These are phyloP conservation scores for Chiloscyllium plagiosum DNA, from an alignment of 2,113 vertebrate species.

Conservation along the genomic window DNA sequence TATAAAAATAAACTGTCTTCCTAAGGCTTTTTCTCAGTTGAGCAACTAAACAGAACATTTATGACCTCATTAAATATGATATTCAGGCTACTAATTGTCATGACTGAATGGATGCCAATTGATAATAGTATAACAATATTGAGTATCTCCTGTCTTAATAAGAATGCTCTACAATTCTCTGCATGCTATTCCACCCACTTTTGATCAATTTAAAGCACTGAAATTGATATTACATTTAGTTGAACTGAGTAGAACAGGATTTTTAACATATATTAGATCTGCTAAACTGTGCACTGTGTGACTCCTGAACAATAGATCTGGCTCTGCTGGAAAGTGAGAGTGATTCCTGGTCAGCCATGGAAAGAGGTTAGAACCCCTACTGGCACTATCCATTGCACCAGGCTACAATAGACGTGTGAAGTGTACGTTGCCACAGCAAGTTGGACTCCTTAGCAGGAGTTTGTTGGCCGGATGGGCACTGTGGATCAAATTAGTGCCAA, in stretches of 20 bases:
- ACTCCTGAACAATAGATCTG: background rate
- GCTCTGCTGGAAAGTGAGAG: background rate
- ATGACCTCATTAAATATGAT: background rate
- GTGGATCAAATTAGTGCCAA: no score
- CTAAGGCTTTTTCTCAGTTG: background rate
- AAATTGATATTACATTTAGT: background rate
- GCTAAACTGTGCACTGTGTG: background rate
- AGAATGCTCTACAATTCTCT: background rate
- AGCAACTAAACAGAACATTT: background rate
- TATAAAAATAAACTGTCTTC: background rate
- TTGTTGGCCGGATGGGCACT: no score
- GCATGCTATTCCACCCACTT: background rate
- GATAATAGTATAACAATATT: background rate
- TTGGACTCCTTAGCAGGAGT: no score
- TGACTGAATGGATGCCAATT: background rate
- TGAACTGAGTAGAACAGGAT: background rate
- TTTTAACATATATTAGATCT: background rate
- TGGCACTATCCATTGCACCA: no score
- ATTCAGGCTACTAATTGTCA: background rate
- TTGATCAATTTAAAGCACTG: background rate
- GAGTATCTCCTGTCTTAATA: background rate
- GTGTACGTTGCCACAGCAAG: no score
- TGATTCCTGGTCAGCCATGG: no score
- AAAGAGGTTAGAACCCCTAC: no score
- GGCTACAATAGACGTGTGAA: no score